Conservation (phyloP, 1,140 invertebrate genomes). For the Neotoxoptera formosana region DNA sequence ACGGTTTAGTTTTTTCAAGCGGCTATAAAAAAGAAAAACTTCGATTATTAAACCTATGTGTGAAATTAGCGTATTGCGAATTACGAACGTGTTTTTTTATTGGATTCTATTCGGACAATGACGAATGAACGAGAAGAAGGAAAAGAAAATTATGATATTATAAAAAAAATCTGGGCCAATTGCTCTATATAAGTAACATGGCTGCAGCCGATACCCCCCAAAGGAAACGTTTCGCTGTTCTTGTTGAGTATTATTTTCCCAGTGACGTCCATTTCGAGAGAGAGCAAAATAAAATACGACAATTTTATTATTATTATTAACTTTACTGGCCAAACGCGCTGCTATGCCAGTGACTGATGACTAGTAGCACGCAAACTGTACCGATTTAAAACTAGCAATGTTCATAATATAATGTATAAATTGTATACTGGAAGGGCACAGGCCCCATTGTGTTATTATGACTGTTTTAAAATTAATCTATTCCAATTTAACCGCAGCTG, state of each 20-base stretch:
- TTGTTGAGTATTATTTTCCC: neutral
- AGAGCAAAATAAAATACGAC: conserved; percentile 24
- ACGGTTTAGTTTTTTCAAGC: neutral
- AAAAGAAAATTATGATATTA: neutral
- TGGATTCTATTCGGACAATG: neutral
- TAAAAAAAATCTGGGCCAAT: conserved; percentile 33
- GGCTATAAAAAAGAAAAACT: too few species aligned
- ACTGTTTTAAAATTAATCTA: conserved; percentile 57
- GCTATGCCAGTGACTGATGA: conserved; percentile 20
- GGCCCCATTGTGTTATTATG: conserved; percentile 23
- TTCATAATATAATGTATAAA: conserved; percentile 31
- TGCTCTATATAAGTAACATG: neutral
- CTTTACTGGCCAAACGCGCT: neutral
- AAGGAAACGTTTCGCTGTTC: conserved; percentile 29
- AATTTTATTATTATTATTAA: conserved; percentile 24
- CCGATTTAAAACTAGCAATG: conserved; percentile 4
- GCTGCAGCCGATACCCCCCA: neutral
- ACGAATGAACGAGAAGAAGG: neutral
- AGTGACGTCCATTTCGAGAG: neutral
- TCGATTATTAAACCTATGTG: neutral
- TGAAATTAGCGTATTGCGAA: conserved; percentile 37
- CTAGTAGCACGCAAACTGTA: conserved; percentile 27
- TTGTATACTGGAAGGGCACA: conserved; percentile 44
- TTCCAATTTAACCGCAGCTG: conserved; percentile 54
- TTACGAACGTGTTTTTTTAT: neutral